Base-by-base conservation (phyloP, 2,113 vertebrate species). In the Solea senegalensis region DNA sequence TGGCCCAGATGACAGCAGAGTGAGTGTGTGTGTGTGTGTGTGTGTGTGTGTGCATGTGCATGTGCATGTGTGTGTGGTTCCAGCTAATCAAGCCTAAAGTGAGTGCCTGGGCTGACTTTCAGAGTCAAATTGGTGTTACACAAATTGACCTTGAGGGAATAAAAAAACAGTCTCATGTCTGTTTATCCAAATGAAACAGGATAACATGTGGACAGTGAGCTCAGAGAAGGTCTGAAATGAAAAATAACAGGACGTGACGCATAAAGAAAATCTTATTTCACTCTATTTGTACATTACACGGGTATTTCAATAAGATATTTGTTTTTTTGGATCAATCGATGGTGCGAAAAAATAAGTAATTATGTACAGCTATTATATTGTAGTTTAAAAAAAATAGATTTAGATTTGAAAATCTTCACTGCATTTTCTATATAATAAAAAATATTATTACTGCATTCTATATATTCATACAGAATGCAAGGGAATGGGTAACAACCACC, bases 1-100 rank as follows among this genome's bases (percentile, higher is more conserved):
- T 99, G 85, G 97, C 97, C 27, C 98, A 98, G 91, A 99, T 99
- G 96, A 99, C 98, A 6, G 95, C 98, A 27, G 98, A 99, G 98
- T 99, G 94, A 98, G 98, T 97, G 76, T 14, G 27, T 11, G 26
- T 10, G 53, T 28, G 53, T 4, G 53, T 9, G 26, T 12, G 51
- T 1, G 51, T 11, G 49, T 3, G 48, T 2, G 48, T 0, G 48
- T 10, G 48, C 8, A 12, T 11, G 26, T 10, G 53, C 13, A 26
- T 4, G 53, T 9, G 26, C 4, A 16, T 1, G 51, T 11, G 49
- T 3, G 4, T 48, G 45, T 56, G 54, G 14, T 41, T 61, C 57
- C 40, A 53, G 67, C 48, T 85, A 65, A 79, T 86, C 79, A 72
- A 76, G 75, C 60, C 71, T 76, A 27, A 67, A 72, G 49, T 73